Percentiles rank a stretch among this genome's conserved stretches.
Evolutionary conservation across 1,140 invertebrate species (phyloP).

Genomic region (Varroa destructor): DNA sequence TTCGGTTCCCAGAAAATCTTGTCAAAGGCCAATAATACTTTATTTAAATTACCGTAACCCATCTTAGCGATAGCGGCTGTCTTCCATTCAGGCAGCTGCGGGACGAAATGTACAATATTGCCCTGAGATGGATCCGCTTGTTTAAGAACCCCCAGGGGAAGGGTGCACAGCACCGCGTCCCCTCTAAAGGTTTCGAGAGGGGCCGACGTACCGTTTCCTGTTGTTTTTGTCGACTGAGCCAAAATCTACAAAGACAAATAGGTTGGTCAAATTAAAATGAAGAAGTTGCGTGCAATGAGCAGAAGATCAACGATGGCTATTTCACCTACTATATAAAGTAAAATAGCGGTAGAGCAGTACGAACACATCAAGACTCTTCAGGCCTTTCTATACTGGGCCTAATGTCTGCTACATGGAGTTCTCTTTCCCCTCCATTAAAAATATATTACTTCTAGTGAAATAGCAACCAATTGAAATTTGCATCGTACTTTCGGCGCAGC

Average conservation of each 20-base stretch:
- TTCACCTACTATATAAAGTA: constrained; percentile 25
- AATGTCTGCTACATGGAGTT: no score
- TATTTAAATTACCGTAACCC: constrained; percentile 95
- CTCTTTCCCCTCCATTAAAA: not conserved
- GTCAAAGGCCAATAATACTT: constrained; percentile 85
- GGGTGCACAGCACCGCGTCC: constrained; percentile 85
- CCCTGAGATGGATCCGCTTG: constrained; percentile 48
- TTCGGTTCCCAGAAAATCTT: constrained; percentile 92
- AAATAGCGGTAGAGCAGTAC: no score
- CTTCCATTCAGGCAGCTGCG: constrained; percentile 92
- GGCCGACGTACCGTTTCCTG: not conserved
- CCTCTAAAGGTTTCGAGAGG: constrained; percentile 51
- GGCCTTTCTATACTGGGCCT: no score
- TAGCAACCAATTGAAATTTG: not conserved
- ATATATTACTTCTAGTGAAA: not conserved
- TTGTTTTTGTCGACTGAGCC: constrained; percentile 13
- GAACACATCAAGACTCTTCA: no score
- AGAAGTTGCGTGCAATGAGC: constrained; percentile 28
- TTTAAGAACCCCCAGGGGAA: constrained; percentile 90
- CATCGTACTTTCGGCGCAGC: not conserved
- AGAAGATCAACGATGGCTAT: not conserved
- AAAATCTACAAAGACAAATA: constrained; percentile 36
- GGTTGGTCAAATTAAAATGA: constrained; percentile 30
- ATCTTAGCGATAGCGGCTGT: constrained; percentile 72
- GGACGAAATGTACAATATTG: constrained; percentile 76